Conservation (phyloP, 2,888 invertebrate genomes). For the Eupithecia exiguata region DNA sequence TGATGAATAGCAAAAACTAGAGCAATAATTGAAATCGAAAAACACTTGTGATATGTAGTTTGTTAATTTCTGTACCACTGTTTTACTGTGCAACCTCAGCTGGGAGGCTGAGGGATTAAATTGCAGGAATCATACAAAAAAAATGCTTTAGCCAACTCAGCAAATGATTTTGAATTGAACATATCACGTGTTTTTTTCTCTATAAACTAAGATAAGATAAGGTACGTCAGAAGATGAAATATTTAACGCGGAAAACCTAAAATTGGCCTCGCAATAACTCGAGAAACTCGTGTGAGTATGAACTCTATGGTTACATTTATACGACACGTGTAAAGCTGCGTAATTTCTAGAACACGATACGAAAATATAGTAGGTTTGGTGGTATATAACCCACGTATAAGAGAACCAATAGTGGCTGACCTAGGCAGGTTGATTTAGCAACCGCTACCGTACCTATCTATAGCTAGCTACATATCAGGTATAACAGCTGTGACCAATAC, state of each 20-base stretch:
- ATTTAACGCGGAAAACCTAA: background rate
- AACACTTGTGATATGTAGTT: background rate
- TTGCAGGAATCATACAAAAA: background rate
- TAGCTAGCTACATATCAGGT: background rate
- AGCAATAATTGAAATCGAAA: background rate
- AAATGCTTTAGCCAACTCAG: background rate
- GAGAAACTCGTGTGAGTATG: constrained; percentile 12
- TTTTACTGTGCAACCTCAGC: background rate
- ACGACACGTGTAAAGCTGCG: constrained; percentile 27
- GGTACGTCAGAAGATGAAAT: background rate
- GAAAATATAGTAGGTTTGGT: constrained; percentile 8
- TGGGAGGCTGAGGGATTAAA: background rate
- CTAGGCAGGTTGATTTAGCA: constrained; percentile 4
- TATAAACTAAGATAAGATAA: background rate
- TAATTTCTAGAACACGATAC: constrained; percentile 29
- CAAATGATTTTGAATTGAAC: background rate
- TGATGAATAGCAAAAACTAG: background rate
- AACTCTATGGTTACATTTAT: constrained; percentile 1
- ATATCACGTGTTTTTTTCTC: background rate
- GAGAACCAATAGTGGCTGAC: constrained; percentile 3
- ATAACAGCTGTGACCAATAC: background rate
- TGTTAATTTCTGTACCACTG: background rate
- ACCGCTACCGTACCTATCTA: background rate
- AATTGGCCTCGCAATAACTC: constrained; percentile 11
- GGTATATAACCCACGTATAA: background rate